Conservation (phyloP, 2,888 invertebrate species). For the Cinara cedri region DNA sequence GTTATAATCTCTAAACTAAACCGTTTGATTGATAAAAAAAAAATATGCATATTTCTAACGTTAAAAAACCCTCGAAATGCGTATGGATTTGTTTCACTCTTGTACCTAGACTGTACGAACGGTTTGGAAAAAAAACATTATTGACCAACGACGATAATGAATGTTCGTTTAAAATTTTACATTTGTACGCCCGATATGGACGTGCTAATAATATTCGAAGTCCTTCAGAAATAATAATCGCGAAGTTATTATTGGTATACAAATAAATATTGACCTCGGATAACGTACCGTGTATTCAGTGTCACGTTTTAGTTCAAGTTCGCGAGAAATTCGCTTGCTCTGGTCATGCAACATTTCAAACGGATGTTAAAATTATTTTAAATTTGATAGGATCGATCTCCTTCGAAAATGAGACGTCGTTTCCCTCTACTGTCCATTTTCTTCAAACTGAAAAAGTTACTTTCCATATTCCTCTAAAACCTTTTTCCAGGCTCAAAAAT, state of each 20-base stretch:
- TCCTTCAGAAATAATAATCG: constrained; percentile 31
- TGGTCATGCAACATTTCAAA: not conserved
- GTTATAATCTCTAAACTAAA: too few relatives aligned
- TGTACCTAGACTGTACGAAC: not conserved
- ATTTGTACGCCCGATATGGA: not conserved
- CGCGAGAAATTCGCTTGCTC: constrained; percentile 16
- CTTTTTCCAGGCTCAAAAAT: too few relatives aligned
- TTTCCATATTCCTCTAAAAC: too few relatives aligned
- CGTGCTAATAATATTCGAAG: constrained; percentile 5
- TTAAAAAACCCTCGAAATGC: not conserved
- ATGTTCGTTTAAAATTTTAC: not conserved
- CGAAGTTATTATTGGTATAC: not conserved
- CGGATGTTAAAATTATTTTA: too few relatives aligned
- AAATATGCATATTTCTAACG: not conserved
- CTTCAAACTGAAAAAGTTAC: too few relatives aligned
- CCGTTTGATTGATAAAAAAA: too few relatives aligned
- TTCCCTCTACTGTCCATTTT: too few relatives aligned
- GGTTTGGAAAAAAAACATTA: not conserved
- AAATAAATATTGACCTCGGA: constrained; percentile 17
- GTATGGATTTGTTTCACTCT: not conserved
- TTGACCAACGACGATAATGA: not conserved
- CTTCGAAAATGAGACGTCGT: too few relatives aligned
- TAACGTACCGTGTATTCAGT: constrained; percentile 29
- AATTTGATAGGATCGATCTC: too few relatives aligned
- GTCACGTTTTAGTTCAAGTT: constrained; percentile 51